Conservation (phyloP, 2,797 vertebrate genomes). For the Chlorospingus flavigularis region DNA sequence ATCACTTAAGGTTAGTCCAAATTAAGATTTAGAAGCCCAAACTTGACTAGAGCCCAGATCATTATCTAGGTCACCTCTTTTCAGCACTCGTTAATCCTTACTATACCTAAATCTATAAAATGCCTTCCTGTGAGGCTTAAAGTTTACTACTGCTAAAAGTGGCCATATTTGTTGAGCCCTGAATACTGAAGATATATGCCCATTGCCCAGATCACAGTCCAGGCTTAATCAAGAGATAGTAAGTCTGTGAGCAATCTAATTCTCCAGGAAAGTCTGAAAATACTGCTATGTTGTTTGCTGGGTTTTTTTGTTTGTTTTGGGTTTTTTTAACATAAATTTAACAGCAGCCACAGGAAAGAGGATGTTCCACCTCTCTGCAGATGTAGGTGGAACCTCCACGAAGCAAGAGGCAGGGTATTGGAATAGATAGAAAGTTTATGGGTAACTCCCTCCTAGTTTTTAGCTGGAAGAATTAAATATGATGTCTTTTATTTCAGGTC, state of each 20-base stretch:
- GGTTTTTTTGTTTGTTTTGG: neutral
- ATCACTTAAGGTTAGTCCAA: neutral
- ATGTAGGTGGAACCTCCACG: fast-evolving
- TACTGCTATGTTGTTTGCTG: neutral
- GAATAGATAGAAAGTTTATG: neutral
- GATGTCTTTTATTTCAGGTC: neutral
- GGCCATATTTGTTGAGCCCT: neutral
- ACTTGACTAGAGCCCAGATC: neutral
- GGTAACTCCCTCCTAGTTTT: neutral
- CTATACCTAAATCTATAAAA: neutral
- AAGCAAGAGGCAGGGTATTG: neutral
- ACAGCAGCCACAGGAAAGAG: neutral
- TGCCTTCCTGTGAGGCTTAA: neutral
- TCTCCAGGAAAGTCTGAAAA: neutral
- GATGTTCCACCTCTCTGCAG: neutral
- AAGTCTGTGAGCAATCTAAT: neutral
- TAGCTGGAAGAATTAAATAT: neutral
- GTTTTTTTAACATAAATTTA: neutral
- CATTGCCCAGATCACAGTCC: neutral
- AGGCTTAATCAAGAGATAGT: neutral
- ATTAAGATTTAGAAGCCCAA: neutral
- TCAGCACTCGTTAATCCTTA: neutral
- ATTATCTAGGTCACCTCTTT: conserved; percentile 1
- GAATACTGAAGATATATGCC: neutral
- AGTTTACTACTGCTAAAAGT: neutral